Conservation (phyloP, 2,797 vertebrate species). For the Molossus alvarezi region DNA sequence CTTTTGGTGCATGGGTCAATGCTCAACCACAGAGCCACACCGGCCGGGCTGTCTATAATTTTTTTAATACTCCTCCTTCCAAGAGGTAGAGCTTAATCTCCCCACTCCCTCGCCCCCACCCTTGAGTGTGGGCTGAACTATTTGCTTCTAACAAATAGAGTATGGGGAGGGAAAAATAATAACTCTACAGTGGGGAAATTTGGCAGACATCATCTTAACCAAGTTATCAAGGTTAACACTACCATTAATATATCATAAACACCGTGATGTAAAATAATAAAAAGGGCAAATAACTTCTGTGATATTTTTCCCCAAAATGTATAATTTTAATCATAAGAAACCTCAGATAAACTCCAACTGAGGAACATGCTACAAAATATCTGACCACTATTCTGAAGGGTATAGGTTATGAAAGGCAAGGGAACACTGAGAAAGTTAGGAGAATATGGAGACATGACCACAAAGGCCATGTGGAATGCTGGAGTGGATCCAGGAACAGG, state of each 20-base stretch:
- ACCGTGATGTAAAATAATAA: neutral
- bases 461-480: neutral
- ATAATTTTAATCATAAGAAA: conserved; percentile 20
- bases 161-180: neutral
- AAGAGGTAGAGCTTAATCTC: neutral
- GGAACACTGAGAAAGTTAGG: neutral
- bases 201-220: neutral
- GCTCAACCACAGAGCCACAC: too few relatives aligned
- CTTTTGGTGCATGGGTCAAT: too few relatives aligned
- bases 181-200: neutral
- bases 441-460: neutral
- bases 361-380: neutral
- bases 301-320: neutral
- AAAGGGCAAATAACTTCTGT: neutral
- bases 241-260: neutral
- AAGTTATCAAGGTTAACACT: neutral
- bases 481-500: neutral
- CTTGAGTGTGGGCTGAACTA: neutral
- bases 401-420: neutral
- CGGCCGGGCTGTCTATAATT: neutral
- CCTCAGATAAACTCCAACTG: neutral
- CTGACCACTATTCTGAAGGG: neutral
- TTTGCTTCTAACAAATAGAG: neutral
- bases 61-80: neutral
- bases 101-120: neutral